Percentiles rank a stretch among this genome's conserved stretches.
Evolutionary conservation across 2,797 vertebrate genomes (phyloP).

Genomic region (Parauchenoglanis ngamensis): DNA sequence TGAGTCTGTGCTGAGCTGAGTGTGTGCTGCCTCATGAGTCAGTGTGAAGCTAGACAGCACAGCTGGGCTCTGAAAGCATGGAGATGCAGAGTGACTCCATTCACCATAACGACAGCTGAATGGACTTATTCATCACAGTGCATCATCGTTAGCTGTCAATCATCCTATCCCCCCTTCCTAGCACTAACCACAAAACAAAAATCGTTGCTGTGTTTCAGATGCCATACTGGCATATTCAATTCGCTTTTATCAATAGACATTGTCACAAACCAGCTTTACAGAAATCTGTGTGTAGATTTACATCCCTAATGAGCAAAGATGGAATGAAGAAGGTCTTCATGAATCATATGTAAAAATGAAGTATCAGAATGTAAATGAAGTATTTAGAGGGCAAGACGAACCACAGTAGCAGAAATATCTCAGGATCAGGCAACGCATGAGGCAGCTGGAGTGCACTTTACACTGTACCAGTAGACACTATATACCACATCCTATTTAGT

Average conservation of each 20-base stretch:
- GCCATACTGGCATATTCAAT: neutral
- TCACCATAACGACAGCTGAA: slow-evolving; percentile 35
- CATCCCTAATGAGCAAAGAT: neutral
- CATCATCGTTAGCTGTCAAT: slow-evolving; percentile 42
- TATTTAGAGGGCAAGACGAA: neutral
- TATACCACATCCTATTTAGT: neutral
- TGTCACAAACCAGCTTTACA: neutral
- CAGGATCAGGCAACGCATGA: neutral
- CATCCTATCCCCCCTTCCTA: neutral
- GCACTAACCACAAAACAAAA: slow-evolving; percentile 20
- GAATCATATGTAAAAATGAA: neutral
- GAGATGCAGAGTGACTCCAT: slow-evolving; percentile 34
- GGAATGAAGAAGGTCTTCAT: neutral
- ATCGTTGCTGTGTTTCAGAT: neutral
- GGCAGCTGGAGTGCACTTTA: neutral
- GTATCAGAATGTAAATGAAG: neutral
- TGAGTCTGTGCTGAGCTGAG: neutral
- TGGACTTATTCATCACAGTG: slow-evolving; percentile 44
- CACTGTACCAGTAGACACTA: neutral
- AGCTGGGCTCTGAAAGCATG: slow-evolving; percentile 38
- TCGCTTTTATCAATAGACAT: neutral
- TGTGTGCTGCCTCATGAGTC: slow-evolving; percentile 22
- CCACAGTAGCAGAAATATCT: neutral
- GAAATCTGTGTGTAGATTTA: neutral
- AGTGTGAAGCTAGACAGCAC: slow-evolving; percentile 17